A percentile compares a stretch with the other conserved stretches of the same genome.
Evolutionary conservation across 2,888 invertebrate genomes (phyloP).

Genomic region (Stegophylla sp.): DNA sequence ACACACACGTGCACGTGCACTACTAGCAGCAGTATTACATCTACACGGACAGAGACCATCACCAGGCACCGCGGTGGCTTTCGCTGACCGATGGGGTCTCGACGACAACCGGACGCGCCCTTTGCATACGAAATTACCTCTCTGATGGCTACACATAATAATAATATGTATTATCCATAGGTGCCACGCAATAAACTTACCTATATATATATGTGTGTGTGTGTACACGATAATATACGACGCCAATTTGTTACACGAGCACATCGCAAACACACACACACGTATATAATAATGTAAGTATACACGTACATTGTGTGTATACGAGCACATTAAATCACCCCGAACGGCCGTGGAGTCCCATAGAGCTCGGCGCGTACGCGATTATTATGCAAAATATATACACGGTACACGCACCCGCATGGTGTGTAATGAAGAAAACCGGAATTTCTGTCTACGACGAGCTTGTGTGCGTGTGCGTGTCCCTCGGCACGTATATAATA

Average conservation of each 20-base stretch:
- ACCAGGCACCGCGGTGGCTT: not conserved
- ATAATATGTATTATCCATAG: too few species aligned
- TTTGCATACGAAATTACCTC: constrained; percentile 50
- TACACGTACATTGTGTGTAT: not conserved
- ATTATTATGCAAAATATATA: constrained; percentile 14
- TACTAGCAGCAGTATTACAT: not conserved
- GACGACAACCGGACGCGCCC: constrained; percentile 36
- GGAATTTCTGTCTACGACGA: constrained; percentile 7
- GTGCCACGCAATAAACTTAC: constrained; percentile 46
- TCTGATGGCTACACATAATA: not conserved
- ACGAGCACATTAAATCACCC: constrained; percentile 40
- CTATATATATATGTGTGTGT: constrained; percentile 7
- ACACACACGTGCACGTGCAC: not conserved
- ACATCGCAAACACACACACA: not conserved
- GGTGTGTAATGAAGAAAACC: constrained; percentile 10
- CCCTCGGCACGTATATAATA: constrained; percentile 20
- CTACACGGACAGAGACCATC: not conserved
- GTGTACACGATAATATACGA: constrained; percentile 28
- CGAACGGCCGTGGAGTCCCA: not conserved
- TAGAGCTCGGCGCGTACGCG: constrained; percentile 9
- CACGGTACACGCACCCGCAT: constrained; percentile 7
- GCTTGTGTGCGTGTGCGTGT: not conserved
- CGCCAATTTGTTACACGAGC: constrained; percentile 53
- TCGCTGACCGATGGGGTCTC: not conserved
- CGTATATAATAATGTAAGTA: not conserved